Percentiles rank a stretch among this genome's conserved stretches.
phyloP scores from a whole-genome alignment of 1,140 invertebrate species.

The Homarus americanus region DNA sequence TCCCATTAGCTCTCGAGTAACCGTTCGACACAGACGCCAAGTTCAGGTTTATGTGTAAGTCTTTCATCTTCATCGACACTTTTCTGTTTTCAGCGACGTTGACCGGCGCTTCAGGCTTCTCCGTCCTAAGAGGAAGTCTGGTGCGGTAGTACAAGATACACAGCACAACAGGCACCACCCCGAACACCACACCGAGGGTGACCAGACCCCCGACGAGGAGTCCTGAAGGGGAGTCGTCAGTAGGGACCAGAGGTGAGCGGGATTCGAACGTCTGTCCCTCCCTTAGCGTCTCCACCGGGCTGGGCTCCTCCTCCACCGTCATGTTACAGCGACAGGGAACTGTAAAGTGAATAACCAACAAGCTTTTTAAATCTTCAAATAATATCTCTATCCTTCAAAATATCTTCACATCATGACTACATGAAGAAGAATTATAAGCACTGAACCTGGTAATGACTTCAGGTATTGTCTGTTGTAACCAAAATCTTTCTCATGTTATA shows the following conservation, averaged over 20 bases:
- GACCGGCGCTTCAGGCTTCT: constrained; percentile 24
- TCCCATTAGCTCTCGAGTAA: constrained; percentile 79
- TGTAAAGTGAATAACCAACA: too few species aligned
- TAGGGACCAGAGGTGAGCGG: neutral
- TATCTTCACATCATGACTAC: too few species aligned
- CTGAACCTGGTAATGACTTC: too few species aligned
- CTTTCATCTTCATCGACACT: constrained; percentile 77
- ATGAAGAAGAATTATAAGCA: too few species aligned
- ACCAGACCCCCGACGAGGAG: constrained; percentile 55
- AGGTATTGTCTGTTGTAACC: too few species aligned
- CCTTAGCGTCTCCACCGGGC: constrained; percentile 77
- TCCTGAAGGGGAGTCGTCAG: constrained; percentile 29
- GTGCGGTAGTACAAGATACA: constrained; percentile 58
- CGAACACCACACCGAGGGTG: constrained; percentile 60
- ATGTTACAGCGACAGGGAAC: constrained; percentile 69
- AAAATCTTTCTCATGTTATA: too few species aligned
- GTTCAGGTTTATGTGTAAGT: constrained; percentile 76
- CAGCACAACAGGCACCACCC: constrained; percentile 56
- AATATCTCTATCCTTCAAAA: too few species aligned
- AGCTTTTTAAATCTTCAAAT: too few species aligned
- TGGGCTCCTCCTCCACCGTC: constrained; percentile 67
- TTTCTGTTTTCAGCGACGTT: constrained; percentile 51
- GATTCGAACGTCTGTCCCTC: constrained; percentile 32
- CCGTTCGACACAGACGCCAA: constrained; percentile 68
- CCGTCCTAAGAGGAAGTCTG: constrained; percentile 13